Evolutionary conservation across 1,140 invertebrate genomes (phyloP).

Genomic region (Drosophila carrolli): DNA sequence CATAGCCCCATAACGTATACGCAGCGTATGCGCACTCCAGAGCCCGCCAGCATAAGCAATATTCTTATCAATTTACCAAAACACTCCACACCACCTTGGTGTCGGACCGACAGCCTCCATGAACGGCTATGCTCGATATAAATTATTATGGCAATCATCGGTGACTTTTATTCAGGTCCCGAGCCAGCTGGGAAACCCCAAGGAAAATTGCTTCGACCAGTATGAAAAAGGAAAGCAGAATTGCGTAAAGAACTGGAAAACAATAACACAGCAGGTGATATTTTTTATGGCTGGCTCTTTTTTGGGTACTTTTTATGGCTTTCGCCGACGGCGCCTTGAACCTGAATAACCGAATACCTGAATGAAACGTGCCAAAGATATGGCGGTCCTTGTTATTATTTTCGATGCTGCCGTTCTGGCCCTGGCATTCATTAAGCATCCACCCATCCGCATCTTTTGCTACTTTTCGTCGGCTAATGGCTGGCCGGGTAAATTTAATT

Average conservation of each 20-base stretch:
- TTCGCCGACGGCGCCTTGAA: conserved; percentile 32
- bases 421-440: conserved; percentile 56
- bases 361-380: conserved; percentile 53
- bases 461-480: not conserved
- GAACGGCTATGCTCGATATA: conserved; percentile 34
- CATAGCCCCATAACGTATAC: conserved; percentile 55
- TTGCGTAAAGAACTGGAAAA: conserved; percentile 48
- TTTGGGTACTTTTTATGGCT: conserved; percentile 39
- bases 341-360: conserved; percentile 47
- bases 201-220: conserved; percentile 14
- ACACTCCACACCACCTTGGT: conserved; percentile 33
- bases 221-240: conserved; percentile 10
- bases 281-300: conserved; percentile 49
- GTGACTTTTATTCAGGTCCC: conserved; percentile 71
- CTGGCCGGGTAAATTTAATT: conserved; percentile 53
- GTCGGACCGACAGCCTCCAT: conserved; percentile 12
- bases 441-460: not conserved
- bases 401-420: conserved; percentile 28
- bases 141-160: conserved; percentile 80
- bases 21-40: conserved; percentile 50
- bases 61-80: conserved; percentile 72
- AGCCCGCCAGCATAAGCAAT: conserved; percentile 56
- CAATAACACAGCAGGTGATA: conserved; percentile 80
- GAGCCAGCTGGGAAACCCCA: conserved; percentile 19
- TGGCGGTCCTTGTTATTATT: conserved; percentile 34